A percentile compares a stretch with the other conserved stretches of the same genome.
Evolutionary conservation across 2,888 invertebrate species (phyloP).

Genomic region (Nowickia ferox): DNA sequence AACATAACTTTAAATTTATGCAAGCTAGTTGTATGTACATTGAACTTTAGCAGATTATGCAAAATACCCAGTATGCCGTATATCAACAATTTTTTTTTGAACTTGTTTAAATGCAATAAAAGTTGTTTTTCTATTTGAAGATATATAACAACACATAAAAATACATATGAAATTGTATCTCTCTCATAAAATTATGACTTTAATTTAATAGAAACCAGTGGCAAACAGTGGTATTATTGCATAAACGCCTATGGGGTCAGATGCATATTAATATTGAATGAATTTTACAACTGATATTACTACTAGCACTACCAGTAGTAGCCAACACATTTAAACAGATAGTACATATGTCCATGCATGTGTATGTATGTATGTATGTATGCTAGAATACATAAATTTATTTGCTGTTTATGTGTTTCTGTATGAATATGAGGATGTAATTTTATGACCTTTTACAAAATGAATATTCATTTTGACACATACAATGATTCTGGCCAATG

Average conservation of each 20-base stretch:
- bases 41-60: slow-evolving; percentile 45
- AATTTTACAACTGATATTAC: slow-evolving; percentile 39
- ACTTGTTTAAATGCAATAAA: slow-evolving; percentile 56
- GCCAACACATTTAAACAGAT: neutral
- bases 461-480: slow-evolving; percentile 71
- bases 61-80: slow-evolving; percentile 2
- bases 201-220: slow-evolving; percentile 71
- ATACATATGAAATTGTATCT: slow-evolving; percentile 16
- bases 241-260: slow-evolving; percentile 71
- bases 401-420: slow-evolving; percentile 8
- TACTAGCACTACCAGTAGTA: slow-evolving; percentile 8
- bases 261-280: slow-evolving; percentile 70
- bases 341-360: neutral
- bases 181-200: slow-evolving; percentile 63
- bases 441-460: slow-evolving; percentile 58
- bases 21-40: slow-evolving; percentile 9
- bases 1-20: slow-evolving; percentile 20
- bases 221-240: slow-evolving; percentile 71
- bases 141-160: neutral
- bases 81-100: slow-evolving; percentile 35
- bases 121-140: slow-evolving; percentile 12
- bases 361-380: neutral
- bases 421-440: neutral
- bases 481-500: slow-evolving; percentile 62
- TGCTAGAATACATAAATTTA: neutral